Evolutionary conservation across 2,797 vertebrate species (phyloP).

Genomic region (Phoebastria nigripes): DNA sequence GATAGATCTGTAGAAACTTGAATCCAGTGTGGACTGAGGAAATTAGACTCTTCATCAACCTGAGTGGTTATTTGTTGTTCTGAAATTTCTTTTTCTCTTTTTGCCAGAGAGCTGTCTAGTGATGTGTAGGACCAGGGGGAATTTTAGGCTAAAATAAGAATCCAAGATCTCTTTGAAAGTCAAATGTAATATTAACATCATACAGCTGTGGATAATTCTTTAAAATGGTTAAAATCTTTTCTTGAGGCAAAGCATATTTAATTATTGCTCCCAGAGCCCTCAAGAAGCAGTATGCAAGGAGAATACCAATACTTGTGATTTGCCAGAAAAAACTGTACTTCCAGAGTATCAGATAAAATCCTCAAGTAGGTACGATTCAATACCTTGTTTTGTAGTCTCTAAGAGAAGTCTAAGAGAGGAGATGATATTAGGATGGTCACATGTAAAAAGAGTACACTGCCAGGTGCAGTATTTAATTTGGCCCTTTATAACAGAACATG

Average conservation of each 20-base stretch:
- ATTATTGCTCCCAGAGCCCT: neutral
- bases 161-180: neutral
- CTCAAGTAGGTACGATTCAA: neutral
- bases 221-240: neutral
- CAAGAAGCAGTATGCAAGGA: neutral
- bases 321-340: neutral
- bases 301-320: neutral
- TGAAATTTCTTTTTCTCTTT: neutral
- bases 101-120: neutral
- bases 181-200: neutral
- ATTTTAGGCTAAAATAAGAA: conserved; percentile 31
- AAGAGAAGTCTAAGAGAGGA: neutral
- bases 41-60: neutral
- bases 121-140: neutral
- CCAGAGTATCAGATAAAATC: neutral
- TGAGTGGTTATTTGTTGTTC: neutral
- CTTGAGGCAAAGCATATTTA: neutral
- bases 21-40: neutral
- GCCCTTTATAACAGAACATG: neutral
- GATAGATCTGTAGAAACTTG: neutral
- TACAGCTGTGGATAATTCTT: neutral
- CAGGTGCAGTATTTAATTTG: neutral
- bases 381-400: neutral
- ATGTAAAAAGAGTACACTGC: neutral
- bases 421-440: neutral